These are phyloP conservation scores for Meiosimyza platycephala DNA, from an alignment of 2,888 invertebrate genomes.

Conservation along the genomic window DNA sequence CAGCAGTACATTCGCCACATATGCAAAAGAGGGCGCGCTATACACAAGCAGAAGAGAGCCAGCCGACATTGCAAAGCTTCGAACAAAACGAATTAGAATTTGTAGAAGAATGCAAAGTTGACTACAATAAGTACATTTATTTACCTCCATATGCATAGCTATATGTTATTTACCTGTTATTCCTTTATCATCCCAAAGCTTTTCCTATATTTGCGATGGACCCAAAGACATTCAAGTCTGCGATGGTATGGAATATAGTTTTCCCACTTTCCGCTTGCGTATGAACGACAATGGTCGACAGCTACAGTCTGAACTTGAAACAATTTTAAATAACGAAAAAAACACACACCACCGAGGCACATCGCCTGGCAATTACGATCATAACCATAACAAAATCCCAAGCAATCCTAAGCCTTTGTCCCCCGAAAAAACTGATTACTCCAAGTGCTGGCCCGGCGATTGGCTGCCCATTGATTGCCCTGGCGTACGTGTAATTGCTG, in stretches of 20 bases:
- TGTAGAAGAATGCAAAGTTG: too few species aligned
- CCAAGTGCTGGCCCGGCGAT: conserved; percentile 85
- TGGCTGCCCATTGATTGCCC: conserved; percentile 86
- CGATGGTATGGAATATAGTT: conserved; percentile 63
- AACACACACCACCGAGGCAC: background rate
- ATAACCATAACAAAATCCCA: conserved; percentile 29
- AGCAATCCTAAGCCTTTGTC: conserved; percentile 38
- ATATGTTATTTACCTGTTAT: background rate
- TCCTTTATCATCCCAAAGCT: conserved; percentile 43
- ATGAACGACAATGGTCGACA: conserved; percentile 58
- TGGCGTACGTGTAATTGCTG: conserved; percentile 79
- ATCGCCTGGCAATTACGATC: background rate
- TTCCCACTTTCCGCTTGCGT: conserved; percentile 64
- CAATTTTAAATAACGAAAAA: conserved; percentile 47
- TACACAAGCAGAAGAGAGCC: conserved; percentile 42
- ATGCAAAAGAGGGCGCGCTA: conserved; percentile 60
- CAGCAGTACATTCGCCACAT: conserved; percentile 58
- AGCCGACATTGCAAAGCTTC: conserved; percentile 37
- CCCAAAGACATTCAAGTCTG: conserved; percentile 57
- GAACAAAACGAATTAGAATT: conserved; percentile 39
- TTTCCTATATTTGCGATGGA: conserved; percentile 57
- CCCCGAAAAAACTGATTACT: conserved; percentile 68
- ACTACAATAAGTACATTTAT: background rate
- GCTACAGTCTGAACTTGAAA: conserved; percentile 54
- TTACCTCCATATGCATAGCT: conserved; percentile 43